Base-by-base conservation (phyloP, 2,888 invertebrate species). In the Drosophila pseudotalamancana region DNA sequence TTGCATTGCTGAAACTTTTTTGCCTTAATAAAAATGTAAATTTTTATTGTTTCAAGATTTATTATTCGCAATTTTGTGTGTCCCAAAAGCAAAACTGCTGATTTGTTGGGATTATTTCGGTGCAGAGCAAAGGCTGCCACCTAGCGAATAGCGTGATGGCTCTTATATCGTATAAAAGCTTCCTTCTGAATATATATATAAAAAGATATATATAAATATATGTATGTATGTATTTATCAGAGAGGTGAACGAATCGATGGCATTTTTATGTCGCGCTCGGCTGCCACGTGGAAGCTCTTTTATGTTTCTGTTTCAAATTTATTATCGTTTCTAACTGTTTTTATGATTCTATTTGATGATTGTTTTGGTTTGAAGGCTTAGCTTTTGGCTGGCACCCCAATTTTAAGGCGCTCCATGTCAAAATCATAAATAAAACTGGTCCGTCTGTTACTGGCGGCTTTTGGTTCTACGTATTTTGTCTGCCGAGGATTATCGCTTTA, bases 291-390 rank as follows among this genome's bases (percentile, higher is more conserved):
- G 69, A 57, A 51, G 40, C 57, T 51, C 70, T 83, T 79, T 86
- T 82, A 80, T 82, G 67, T 54, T 63, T 70, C 65, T 86, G 74
- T 79, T 75, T 63, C 60, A 69, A 87, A 87, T 87, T 84, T 83
- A 83, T 83, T 71, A 80, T 84, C 78, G 72, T 53, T 65, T 72
- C 87, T 86, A 83, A 84, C 82, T 87, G 82, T 84, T 83, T 83
- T 83, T 83, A 83, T 87, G 87, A 76, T 77, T 83, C 71, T 75
- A 84, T 87, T 84, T 80, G 82, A 83, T 87, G 75, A 87, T 87
- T 83, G 71, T 86, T 86, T 87, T 69, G 75, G 84, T 83, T 86
- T 77, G 64, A 55, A 51, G 46, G 51, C 69, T 66, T 63, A 64
- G 53, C 57, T 37, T 48, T 43, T 43, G 42, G 45, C 50, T 45